Conservation (phyloP, 2,113 vertebrate genomes). For the Grammomys surdaster region DNA sequence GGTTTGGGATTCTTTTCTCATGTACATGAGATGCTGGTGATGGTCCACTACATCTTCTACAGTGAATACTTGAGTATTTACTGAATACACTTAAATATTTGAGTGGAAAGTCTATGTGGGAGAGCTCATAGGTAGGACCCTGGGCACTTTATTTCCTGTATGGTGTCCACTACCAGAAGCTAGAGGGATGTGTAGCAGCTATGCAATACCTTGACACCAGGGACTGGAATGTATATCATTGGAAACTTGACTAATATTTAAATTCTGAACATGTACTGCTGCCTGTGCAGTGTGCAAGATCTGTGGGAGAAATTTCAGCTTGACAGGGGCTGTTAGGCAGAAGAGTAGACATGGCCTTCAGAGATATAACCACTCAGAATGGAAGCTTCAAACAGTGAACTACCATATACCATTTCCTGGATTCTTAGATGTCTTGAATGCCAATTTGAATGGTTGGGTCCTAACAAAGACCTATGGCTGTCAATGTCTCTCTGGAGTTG, state of each 20-base stretch:
- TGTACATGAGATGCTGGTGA: background rate
- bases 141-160: too few species aligned
- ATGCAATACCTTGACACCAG: too few species aligned
- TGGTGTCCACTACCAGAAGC: too few species aligned
- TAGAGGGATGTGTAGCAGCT: background rate
- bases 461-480: background rate
- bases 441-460: background rate
- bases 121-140: background rate
- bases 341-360: background rate
- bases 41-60: background rate
- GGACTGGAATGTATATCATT: background rate
- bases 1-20: background rate
- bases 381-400: background rate
- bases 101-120: background rate
- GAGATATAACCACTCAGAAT: rapidly evolving
- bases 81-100: background rate
- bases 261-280: too few species aligned
- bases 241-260: rapidly evolving
- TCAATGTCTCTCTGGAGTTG: background rate
- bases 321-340: too few species aligned
- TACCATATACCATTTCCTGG: background rate
- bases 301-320: background rate
- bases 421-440: background rate
- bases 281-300: too few species aligned
- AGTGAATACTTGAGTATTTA: background rate